These are phyloP conservation scores for Anarrhichthys ocellatus DNA, from an alignment of 2,113 vertebrate genomes.

Conservation along the genomic window DNA sequence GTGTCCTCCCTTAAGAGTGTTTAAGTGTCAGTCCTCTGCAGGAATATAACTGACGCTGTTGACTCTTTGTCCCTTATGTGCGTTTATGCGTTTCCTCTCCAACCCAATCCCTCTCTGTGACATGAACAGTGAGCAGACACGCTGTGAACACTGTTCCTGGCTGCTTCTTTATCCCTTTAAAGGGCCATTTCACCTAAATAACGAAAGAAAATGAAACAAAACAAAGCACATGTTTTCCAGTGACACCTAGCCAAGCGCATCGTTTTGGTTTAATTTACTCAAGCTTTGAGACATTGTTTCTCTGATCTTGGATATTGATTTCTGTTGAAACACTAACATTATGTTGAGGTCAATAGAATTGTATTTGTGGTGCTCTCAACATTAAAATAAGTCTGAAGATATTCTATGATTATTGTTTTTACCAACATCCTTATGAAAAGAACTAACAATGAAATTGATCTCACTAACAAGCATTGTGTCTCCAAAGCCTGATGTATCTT, in stretches of 20 bases:
- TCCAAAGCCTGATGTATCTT: too few relatives aligned
- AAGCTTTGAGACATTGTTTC: not conserved
- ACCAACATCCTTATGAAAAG: too few relatives aligned
- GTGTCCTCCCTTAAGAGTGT: not conserved
- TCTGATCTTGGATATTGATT: not conserved
- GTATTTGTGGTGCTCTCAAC: too few relatives aligned
- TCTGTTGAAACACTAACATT: not conserved
- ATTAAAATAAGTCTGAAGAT: too few relatives aligned
- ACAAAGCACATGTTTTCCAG: not conserved
- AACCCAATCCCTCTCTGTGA: not conserved
- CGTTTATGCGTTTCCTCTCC: not conserved
- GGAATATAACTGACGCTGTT: not conserved
- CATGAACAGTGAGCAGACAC: not conserved
- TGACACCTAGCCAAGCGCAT: not conserved
- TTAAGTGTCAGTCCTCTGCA: slow-evolving; percentile 7
- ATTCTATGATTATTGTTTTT: too few relatives aligned
- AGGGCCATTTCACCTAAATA: not conserved
- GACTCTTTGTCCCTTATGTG: not conserved
- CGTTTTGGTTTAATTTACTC: not conserved
- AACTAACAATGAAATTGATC: too few relatives aligned
- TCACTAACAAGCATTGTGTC: too few relatives aligned
- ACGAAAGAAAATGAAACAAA: not conserved
- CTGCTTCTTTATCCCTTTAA: not conserved
- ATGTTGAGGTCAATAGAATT: not conserved
- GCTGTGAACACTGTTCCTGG: not conserved